Conservation (phyloP, 2,797 vertebrate genomes). For the Phrynocephalus forsythii region DNA sequence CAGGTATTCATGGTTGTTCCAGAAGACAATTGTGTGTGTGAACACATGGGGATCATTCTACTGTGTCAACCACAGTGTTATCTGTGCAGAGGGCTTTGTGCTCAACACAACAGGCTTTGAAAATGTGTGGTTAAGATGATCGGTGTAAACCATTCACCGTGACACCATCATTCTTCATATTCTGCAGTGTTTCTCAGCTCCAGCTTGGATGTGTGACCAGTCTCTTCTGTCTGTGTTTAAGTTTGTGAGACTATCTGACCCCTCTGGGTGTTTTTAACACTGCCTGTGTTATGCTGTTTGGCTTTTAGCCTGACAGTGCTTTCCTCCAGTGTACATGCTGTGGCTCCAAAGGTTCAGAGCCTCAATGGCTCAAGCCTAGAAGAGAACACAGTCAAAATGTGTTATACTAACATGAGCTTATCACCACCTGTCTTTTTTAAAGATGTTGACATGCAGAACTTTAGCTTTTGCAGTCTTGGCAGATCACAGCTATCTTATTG, state of each 20-base stretch:
- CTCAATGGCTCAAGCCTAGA: slow-evolving; percentile 22
- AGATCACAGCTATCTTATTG: neutral
- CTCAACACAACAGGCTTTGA: slow-evolving; percentile 77
- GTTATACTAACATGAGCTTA: neutral
- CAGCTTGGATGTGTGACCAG: slow-evolving; percentile 58
- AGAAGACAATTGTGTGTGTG: slow-evolving; percentile 80
- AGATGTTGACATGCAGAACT: neutral
- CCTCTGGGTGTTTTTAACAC: slow-evolving; percentile 55
- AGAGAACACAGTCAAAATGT: neutral
- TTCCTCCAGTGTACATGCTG: slow-evolving; percentile 9
- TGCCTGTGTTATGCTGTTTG: slow-evolving; percentile 40
- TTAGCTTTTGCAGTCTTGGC: neutral
- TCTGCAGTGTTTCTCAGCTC: slow-evolving; percentile 22
- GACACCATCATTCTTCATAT: slow-evolving; percentile 57
- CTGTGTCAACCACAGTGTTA: slow-evolving; percentile 80
- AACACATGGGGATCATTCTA: slow-evolving; percentile 83
- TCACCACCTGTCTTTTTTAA: slow-evolving; percentile 1
- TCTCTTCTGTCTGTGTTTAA: slow-evolving; percentile 56
- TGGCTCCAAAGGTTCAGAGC: neutral
- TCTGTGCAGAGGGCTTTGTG: slow-evolving; percentile 82
- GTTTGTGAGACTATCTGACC: slow-evolving; percentile 44
- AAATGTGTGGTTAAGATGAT: slow-evolving; percentile 83
- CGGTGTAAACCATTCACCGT: slow-evolving; percentile 27
- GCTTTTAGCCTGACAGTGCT: slow-evolving; percentile 29
- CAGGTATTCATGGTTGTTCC: slow-evolving; percentile 77